These are phyloP conservation scores for Lordiphosa stackelbergi DNA, from an alignment of 1,140 invertebrate species.

Conservation along the genomic window DNA sequence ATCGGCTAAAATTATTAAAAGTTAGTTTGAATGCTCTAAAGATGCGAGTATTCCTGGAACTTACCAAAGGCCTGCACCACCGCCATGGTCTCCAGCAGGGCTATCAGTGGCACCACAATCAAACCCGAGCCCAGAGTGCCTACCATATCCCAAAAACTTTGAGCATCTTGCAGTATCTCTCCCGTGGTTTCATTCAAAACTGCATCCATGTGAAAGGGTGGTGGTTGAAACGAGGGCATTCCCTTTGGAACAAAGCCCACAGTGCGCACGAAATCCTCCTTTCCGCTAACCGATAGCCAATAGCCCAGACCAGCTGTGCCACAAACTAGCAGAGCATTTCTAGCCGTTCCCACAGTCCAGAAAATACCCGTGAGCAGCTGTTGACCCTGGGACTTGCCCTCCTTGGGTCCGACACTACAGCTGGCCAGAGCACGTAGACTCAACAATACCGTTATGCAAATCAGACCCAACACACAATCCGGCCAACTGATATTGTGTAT, in stretches of 20 bases:
- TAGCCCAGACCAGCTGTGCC: constrained; percentile 81
- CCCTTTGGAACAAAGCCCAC: constrained; percentile 84
- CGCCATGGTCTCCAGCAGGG: constrained; percentile 89
- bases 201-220: constrained; percentile 81
- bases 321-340: constrained; percentile 88
- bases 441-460: constrained; percentile 84
- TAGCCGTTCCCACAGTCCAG: constrained; percentile 84
- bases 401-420: constrained; percentile 80
- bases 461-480: constrained; percentile 85
- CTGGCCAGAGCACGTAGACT: constrained; percentile 83
- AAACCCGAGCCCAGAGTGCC: constrained; percentile 86
- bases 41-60: constrained; percentile 12
- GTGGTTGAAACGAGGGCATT: constrained; percentile 82
- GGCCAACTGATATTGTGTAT: constrained; percentile 82
- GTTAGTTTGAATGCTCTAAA: neutral
- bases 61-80: constrained; percentile 86
- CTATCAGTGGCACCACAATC: constrained; percentile 88
- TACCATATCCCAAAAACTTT: constrained; percentile 84
- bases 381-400: constrained; percentile 79
- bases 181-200: constrained; percentile 78
- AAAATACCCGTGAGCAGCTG: constrained; percentile 80
- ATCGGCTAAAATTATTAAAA: constrained; percentile 77
- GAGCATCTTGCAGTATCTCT: constrained; percentile 43
- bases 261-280: constrained; percentile 56
- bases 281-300: constrained; percentile 66